Percentiles rank a stretch among this genome's conserved stretches.
These are phyloP conservation scores for Erebia ligea DNA, from an alignment of 2,888 invertebrate genomes.

Conservation along the genomic window DNA sequence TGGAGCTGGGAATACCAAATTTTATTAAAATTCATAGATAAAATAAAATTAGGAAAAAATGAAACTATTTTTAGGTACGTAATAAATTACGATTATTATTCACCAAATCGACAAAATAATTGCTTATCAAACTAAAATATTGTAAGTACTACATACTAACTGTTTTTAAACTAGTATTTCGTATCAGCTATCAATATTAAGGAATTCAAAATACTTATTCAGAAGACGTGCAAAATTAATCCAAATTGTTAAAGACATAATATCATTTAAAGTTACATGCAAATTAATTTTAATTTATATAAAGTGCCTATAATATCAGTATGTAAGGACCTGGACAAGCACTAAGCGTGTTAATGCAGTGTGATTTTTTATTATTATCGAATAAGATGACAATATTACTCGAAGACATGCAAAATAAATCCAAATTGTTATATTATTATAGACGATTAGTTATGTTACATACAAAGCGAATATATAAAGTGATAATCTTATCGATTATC, in stretches of 20 bases:
- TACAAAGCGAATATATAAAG: not conserved
- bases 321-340: too few species aligned
- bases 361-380: not conserved
- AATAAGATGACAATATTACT: not conserved
- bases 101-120: not conserved
- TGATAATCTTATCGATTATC: not conserved
- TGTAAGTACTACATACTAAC: not conserved
- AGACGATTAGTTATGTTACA: not conserved
- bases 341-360: too few species aligned
- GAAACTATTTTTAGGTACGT: not conserved
- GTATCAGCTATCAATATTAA: too few species aligned
- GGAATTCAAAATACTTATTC: too few species aligned
- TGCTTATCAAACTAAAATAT: not conserved
- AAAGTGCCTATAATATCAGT: too few species aligned
- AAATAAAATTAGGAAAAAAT: not conserved
- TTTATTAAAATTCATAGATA: too few species aligned
- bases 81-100: not conserved
- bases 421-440: not conserved
- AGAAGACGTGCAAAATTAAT: too few species aligned
- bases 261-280: too few species aligned
- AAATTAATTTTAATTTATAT: too few species aligned
- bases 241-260: too few species aligned
- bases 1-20: too few species aligned
- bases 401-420: not conserved
- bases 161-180: not conserved